Evolutionary conservation across 2,888 invertebrate species (phyloP).

Genomic region (Scaptodrosophila latifasciaeformis): DNA sequence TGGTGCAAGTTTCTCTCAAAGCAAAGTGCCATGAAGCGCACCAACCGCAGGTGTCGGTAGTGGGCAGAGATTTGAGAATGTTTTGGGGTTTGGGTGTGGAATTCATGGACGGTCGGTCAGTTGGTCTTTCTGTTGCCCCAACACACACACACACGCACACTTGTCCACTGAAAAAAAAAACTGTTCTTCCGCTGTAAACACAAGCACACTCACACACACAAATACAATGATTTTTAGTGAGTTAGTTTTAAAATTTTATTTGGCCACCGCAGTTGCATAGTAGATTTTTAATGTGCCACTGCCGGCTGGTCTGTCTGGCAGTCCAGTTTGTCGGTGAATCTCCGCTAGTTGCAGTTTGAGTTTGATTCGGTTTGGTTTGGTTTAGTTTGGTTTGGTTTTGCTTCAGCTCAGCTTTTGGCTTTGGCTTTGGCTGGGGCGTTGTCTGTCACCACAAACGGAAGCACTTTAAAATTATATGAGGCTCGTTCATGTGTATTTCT

Average conservation of each 20-base stretch:
- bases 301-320: conserved; percentile 24
- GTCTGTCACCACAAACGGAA: conserved; percentile 59
- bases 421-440: conserved; percentile 23
- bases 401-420: too few species aligned
- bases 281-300: conserved; percentile 41
- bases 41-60: conserved; percentile 55
- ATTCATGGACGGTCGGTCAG: neutral
- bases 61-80: conserved; percentile 18
- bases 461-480: conserved; percentile 69
- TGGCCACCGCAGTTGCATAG: conserved; percentile 32
- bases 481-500: conserved; percentile 38
- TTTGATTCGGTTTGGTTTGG: neutral
- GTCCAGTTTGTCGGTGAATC: neutral
- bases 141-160: too few species aligned
- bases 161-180: neutral
- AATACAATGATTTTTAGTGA: conserved; percentile 32
- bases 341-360: neutral
- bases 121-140: neutral
- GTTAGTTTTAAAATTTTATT: conserved; percentile 57
- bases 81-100: neutral
- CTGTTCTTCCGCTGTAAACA: neutral
- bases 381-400: neutral
- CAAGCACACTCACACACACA: too few species aligned
- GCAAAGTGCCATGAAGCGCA: conserved; percentile 30
- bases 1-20: too few species aligned